Percentiles rank a stretch among this genome's conserved stretches.
Conservation (phyloP, 2,888 invertebrate species). For the Dasypolia templi region DNA sequence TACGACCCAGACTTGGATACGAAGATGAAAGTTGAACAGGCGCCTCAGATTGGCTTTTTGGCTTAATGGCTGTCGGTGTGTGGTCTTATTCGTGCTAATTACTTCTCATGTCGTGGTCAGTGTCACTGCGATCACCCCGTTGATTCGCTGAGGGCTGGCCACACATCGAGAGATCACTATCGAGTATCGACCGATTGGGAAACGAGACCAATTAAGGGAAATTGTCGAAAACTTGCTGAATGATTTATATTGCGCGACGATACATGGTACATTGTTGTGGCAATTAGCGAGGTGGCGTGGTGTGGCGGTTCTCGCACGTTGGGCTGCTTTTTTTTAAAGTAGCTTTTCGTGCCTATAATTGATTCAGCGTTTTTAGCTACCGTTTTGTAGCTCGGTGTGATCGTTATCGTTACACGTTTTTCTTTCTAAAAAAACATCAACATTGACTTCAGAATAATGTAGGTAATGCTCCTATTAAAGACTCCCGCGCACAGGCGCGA, state of each 20-base stretch:
- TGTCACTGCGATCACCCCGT: conserved; percentile 81
- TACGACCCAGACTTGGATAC: conserved; percentile 75
- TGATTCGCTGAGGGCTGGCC: conserved; percentile 78
- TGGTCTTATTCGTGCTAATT: conserved; percentile 82
- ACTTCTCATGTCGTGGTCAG: conserved; percentile 74
- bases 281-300: conserved; percentile 75
- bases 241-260: conserved; percentile 80
- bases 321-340: conserved; percentile 47
- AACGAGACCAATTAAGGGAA: conserved; percentile 85
- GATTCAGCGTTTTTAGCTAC: conserved; percentile 35
- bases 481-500: no score
- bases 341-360: conserved; percentile 48
- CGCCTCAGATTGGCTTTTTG: conserved; percentile 69
- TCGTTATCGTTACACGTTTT: conserved; percentile 20
- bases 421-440: not conserved
- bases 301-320: conserved; percentile 63
- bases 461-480: not conserved
- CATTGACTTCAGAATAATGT: not conserved
- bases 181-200: conserved; percentile 78
- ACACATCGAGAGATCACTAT: conserved; percentile 79
- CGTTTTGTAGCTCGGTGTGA: conserved; percentile 27
- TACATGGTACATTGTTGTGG: conserved; percentile 69
- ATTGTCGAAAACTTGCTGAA: conserved; percentile 80
- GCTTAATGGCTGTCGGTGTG: conserved; percentile 75
- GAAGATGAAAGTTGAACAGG: conserved; percentile 79